Conservation (phyloP, 2,797 vertebrate genomes). For the Acanthurus leucopareius region DNA sequence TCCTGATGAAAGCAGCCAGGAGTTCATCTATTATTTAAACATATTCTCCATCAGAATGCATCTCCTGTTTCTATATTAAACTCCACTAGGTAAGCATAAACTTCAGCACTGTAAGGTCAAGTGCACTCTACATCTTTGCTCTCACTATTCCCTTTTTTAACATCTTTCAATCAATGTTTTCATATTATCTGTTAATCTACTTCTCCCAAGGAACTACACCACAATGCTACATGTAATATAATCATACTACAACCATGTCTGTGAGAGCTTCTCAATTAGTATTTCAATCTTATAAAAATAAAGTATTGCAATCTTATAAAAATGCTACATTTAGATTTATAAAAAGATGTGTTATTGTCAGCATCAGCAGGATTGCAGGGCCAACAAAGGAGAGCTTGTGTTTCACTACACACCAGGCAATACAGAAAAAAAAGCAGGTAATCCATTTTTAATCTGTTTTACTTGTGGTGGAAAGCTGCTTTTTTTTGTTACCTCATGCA, state of each 20-base stretch:
- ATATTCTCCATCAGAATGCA: constrained; percentile 83
- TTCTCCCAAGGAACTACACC: not conserved
- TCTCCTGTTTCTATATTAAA: constrained; percentile 86
- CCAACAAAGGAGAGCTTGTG: constrained; percentile 36
- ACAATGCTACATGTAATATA: not conserved
- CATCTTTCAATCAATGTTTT: not conserved
- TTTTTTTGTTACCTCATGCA: not conserved
- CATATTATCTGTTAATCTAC: constrained; percentile 7
- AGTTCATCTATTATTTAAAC: constrained; percentile 89
- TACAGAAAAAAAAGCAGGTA: constrained; percentile 50
- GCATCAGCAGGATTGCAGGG: constrained; percentile 6
- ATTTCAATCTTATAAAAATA: constrained; percentile 4
- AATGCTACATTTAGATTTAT: not conserved
- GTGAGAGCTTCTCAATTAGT: no score
- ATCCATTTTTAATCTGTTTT: constrained; percentile 71
- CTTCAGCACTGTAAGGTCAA: constrained; percentile 68
- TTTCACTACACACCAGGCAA: constrained; percentile 29
- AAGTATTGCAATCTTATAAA: not conserved
- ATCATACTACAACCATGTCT: not conserved
- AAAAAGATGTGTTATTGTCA: constrained; percentile 16
- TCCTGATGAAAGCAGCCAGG: constrained; percentile 82
- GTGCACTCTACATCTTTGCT: constrained; percentile 25
- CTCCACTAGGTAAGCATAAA: constrained; percentile 80
- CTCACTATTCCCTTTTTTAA: constrained; percentile 5
- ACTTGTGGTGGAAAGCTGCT: constrained; percentile 40